Evolutionary conservation across 2,113 vertebrate species (phyloP).

Genomic region (Ictalurus punctatus): DNA sequence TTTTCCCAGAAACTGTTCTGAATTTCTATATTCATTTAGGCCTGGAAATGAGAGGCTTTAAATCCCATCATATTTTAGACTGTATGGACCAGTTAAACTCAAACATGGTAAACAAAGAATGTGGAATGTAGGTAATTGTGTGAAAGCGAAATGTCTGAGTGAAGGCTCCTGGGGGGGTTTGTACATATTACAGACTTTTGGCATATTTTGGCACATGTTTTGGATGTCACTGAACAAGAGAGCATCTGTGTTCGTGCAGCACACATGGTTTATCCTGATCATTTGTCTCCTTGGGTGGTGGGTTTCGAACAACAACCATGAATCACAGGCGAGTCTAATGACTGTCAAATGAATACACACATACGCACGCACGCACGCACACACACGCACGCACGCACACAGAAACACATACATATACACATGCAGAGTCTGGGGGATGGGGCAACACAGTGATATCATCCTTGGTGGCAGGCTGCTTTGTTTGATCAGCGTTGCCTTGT

Average conservation of each 20-base stretch:
- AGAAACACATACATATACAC: conserved; percentile 11
- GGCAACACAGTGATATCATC: conserved; percentile 45
- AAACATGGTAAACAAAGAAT: background rate
- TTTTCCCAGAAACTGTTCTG: background rate
- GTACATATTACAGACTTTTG: background rate
- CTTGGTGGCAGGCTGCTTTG: conserved; percentile 51
- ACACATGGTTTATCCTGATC: conserved; percentile 31
- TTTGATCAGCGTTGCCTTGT: conserved; percentile 50
- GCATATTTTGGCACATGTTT: background rate
- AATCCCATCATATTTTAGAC: background rate
- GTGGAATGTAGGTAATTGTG: background rate
- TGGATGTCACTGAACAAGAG: background rate
- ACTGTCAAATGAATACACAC: conserved; percentile 14
- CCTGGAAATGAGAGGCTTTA: background rate
- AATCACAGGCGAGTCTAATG: conserved; percentile 51
- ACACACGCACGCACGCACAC: conserved; percentile 13
- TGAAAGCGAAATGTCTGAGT: background rate
- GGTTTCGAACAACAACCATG: conserved; percentile 36
- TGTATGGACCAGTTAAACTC: background rate
- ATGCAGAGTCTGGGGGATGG: conserved; percentile 40
- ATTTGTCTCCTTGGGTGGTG: conserved; percentile 43
- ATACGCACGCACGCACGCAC: conserved; percentile 25
- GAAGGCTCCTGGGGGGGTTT: background rate
- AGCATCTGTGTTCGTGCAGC: conserved; percentile 20
- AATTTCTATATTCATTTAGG: background rate